These are phyloP conservation scores for Nomada lathburiana DNA, from an alignment of 2,888 invertebrate species.

Conservation along the genomic window DNA sequence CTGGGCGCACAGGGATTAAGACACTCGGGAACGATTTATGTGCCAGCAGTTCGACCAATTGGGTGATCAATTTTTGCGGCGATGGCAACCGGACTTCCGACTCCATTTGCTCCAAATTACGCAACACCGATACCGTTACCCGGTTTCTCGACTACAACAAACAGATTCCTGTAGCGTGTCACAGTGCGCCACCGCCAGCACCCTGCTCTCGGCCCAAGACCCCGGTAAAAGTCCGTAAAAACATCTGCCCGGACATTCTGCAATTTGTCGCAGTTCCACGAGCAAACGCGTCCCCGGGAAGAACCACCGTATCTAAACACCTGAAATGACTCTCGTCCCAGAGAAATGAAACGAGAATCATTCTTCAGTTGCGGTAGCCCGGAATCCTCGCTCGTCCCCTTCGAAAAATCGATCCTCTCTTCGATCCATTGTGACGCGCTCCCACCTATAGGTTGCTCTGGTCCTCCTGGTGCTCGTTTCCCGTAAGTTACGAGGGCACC, in stretches of 20 bases:
- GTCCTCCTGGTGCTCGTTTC: constrained; percentile 38
- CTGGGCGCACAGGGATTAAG: too few species aligned
- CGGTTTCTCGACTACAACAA: too few species aligned
- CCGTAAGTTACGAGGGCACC: constrained; percentile 66
- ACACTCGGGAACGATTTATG: too few species aligned
- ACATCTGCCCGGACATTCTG: constrained; percentile 4
- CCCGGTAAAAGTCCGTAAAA: background rate
- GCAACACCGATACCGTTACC: too few species aligned
- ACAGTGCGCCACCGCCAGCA: too few species aligned
- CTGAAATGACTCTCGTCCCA: background rate
- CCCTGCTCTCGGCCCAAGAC: too few species aligned
- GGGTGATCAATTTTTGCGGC: too few species aligned
- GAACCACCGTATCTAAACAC: background rate
- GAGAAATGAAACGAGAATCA: background rate
- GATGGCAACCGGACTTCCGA: too few species aligned
- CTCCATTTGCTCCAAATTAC: too few species aligned
- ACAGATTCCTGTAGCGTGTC: too few species aligned
- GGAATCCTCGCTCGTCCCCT: background rate
- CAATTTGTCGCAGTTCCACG: background rate
- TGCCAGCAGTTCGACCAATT: too few species aligned
- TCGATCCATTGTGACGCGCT: constrained; percentile 11
- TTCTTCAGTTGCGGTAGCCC: background rate
- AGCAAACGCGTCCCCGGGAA: background rate
- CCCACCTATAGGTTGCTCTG: background rate
- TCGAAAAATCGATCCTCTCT: constrained; percentile 24